Conservation (phyloP, 2,888 invertebrate genomes). For the Leptinotarsa peninsularis region DNA sequence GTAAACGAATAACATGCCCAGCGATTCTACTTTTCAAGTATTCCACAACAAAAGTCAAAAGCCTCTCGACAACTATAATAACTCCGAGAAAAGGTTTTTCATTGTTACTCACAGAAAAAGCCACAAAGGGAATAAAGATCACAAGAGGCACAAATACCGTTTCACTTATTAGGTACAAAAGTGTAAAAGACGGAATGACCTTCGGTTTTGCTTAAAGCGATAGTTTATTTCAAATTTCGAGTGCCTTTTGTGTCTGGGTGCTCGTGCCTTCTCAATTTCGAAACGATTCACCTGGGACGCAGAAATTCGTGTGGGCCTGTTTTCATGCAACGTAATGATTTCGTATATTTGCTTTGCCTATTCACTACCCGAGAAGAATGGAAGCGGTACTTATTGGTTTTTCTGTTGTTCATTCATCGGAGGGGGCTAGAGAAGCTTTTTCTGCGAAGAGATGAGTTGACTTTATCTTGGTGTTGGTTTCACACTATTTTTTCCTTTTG, state of each 20-base stretch:
- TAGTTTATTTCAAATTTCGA: conserved; percentile 36
- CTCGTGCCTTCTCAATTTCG: conserved; percentile 36
- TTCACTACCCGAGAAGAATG: conserved; percentile 9
- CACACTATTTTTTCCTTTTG: too few relatives aligned
- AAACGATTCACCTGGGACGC: conserved; percentile 27
- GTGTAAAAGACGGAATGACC: conserved; percentile 29
- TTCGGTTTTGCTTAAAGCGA: conserved; percentile 27
- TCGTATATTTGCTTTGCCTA: conserved; percentile 19
- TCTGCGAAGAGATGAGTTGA: not conserved
- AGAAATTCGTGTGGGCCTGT: conserved; percentile 5
- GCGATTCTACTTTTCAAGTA: conserved; percentile 29
- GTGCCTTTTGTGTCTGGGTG: conserved; percentile 30
- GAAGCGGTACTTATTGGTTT: not conserved
- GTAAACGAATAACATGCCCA: not conserved
- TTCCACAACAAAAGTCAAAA: conserved; percentile 25
- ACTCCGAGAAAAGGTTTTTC: conserved; percentile 23
- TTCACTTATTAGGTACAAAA: conserved; percentile 31
- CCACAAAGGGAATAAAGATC: conserved; percentile 38
- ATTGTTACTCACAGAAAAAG: conserved; percentile 25
- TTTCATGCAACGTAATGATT: conserved; percentile 21
- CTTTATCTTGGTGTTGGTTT: too few relatives aligned
- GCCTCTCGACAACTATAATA: conserved; percentile 18
- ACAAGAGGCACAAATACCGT: conserved; percentile 36
- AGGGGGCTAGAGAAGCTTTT: not conserved
- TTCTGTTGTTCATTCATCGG: not conserved